Conservation (phyloP, 2,113 vertebrate species). For the Montifringilla adamsi region DNA sequence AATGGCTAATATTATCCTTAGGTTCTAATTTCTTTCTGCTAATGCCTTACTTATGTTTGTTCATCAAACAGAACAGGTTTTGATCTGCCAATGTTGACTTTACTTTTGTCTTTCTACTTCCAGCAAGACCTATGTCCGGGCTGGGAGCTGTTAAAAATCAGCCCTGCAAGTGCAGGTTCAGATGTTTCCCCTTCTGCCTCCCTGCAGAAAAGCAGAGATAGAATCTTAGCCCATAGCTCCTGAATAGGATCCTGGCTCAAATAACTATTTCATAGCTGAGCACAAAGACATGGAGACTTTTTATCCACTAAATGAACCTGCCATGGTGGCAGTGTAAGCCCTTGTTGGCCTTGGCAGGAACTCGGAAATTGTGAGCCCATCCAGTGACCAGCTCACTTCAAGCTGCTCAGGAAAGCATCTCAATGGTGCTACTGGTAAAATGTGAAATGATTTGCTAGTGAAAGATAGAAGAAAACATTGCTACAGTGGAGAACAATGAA, state of each 20-base stretch:
- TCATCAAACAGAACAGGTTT: background rate
- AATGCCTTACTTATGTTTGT: background rate
- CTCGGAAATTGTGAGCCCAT: background rate
- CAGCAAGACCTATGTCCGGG: fast-evolving
- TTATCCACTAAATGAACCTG: background rate
- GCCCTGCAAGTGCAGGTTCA: background rate
- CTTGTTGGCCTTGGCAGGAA: background rate
- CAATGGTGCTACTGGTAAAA: background rate
- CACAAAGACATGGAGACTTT: background rate
- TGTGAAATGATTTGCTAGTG: background rate
- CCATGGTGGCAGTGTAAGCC: fast-evolving
- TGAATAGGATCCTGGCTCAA: background rate
- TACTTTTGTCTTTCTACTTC: background rate
- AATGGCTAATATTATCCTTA: background rate
- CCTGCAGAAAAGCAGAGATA: background rate
- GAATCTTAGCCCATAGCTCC: background rate
- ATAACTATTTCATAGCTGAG: background rate
- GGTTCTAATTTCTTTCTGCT: background rate
- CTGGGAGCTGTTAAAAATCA: background rate
- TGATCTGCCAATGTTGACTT: background rate
- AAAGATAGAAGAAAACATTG: background rate
- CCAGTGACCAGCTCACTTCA: background rate
- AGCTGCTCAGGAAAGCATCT: background rate
- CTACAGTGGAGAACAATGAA: background rate
- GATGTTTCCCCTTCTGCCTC: background rate